Evolutionary conservation across 1,140 invertebrate species (phyloP).

Genomic region (Ladona fulva): DNA sequence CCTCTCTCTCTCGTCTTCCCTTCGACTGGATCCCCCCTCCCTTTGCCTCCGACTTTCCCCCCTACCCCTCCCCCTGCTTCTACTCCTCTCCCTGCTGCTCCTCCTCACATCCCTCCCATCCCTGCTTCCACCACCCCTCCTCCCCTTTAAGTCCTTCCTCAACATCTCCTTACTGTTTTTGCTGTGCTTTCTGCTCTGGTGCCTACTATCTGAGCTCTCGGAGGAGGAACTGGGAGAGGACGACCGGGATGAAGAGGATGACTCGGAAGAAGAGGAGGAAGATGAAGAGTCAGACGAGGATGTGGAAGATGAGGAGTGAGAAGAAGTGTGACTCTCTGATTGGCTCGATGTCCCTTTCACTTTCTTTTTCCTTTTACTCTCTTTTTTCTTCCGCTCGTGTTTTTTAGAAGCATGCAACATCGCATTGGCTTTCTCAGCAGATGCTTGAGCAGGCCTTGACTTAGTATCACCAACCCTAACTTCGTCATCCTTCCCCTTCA

Average conservation of each 20-base stretch:
- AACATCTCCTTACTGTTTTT: background rate
- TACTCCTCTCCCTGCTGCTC: conserved; percentile 12
- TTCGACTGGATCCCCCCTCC: background rate
- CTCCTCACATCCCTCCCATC: conserved; percentile 14
- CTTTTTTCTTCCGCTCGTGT: background rate
- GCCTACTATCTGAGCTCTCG: background rate
- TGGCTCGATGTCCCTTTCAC: background rate
- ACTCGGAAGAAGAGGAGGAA: background rate
- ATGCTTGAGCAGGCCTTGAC: background rate
- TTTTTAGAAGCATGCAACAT: background rate
- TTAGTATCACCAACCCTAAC: background rate
- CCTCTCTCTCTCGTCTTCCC: background rate
- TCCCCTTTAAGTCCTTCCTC: background rate
- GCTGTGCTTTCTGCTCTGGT: background rate
- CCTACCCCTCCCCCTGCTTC: conserved; percentile 15
- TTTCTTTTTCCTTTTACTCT: conserved; percentile 1
- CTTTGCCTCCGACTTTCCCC: background rate
- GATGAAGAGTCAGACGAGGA: background rate
- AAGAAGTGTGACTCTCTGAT: background rate
- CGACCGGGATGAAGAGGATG: conserved; percentile 11
- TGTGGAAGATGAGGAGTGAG: conserved; percentile 7
- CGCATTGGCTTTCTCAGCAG: background rate
- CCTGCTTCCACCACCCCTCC: conserved; percentile 13
- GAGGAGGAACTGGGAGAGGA: conserved; percentile 11
- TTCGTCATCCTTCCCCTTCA: conserved; percentile 12